Base-by-base conservation (phyloP, 2,797 vertebrate species). In the Neosilurus hyrtlii region DNA sequence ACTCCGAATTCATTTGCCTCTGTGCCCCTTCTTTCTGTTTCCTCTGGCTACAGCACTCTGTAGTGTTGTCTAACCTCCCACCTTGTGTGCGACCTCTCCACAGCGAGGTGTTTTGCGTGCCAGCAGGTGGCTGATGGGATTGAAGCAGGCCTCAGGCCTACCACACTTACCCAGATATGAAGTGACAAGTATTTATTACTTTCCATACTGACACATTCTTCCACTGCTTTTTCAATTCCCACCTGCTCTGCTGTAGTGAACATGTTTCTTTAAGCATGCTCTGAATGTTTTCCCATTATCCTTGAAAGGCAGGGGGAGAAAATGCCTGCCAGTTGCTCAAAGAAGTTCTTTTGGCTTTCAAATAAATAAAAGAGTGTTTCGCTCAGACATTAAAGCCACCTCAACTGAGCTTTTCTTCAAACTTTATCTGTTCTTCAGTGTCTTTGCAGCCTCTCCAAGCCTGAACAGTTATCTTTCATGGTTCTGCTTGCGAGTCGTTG, bases 21-120 rank as follows among this genome's bases (percentile, higher is more conserved):
- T 61, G 18, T 86, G 80, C 89, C 26, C 82, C 89, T 76, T 0
- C 70, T 49, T 79, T 11, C 68, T 86, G 61, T 83, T 86, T 87
- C 87, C 90, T 84, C 72, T 76, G 70, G 87, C 86, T 86, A 24
- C 84, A 84, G 81, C 76, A 82, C 83, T 89, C 81, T 88, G 86
- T 85, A 68, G 84, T 82, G 81, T 82, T 82, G 79, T 51, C 54
- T 59, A 68, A 52, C 72, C 83, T 84, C 65, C 71, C 89, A 71
- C 81, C 91, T 81, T 83, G 82, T 66, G 79, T 59, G 86, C 88
- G 90, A 91, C 89, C 88, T 86, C 86, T 86, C 83, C 49, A 86
- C 83, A 70, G 88, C 82, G 77, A 88, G 86, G 81, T 85, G 86
- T 85, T 63, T 86, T 81, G 82, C 78, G 87, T 83, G 82, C 79